Conservation (phyloP, 1,140 invertebrate genomes). For the Luehdorfia chinensis region DNA sequence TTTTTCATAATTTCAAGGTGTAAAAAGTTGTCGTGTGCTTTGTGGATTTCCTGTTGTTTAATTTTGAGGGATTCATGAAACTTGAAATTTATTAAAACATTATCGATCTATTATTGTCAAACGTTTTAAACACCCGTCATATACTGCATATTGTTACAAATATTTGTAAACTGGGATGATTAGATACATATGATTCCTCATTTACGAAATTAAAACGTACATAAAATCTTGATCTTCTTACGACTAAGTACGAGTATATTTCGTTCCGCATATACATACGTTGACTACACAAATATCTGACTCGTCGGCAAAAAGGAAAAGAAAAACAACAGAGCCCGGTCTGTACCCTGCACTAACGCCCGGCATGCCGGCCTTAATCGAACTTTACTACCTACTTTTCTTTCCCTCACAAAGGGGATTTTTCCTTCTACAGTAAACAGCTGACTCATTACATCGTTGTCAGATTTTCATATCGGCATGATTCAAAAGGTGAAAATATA, state of each 20-base stretch:
- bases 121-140: no score
- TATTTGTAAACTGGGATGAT: no score
- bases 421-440: conserved; percentile 17
- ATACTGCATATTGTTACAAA: no score
- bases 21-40: no score
- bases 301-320: conserved; percentile 14
- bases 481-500: conserved; percentile 2
- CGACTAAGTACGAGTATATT: conserved; percentile 11
- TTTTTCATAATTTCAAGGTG: no score
- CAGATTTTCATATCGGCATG: conserved; percentile 14
- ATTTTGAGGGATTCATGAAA: no score
- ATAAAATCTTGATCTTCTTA: conserved; percentile 7
- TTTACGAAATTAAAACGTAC: no score
- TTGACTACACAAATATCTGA: conserved; percentile 16
- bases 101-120: no score
- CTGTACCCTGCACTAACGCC: conserved; percentile 14
- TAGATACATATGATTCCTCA: no score
- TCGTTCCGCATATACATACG: conserved; percentile 13
- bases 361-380: conserved; percentile 3
- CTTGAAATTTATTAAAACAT: no score
- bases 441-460: conserved; percentile 17
- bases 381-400: conserved; percentile 18
- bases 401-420: conserved; percentile 16
- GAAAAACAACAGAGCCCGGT: neutral
- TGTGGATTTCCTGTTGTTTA: no score